Conservation (phyloP, 2,113 vertebrate species). For the rat (Rattus norvegicus) region GRCr8 NC_086023.1:49800001-49800500, state of each 20-base stretch:
- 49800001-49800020: not conserved
- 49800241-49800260: not conserved
- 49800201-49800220: not conserved
- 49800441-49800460: not conserved
- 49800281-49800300: not conserved
- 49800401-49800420: not conserved
- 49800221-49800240: not conserved
- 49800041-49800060: not conserved
- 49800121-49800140: not conserved
- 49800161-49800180: not conserved
- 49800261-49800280: not conserved
- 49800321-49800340: not conserved
- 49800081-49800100: too few relatives aligned
- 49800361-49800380: not conserved
- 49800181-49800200: too few relatives aligned
- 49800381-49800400: not conserved
- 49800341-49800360: too few relatives aligned
- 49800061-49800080: not conserved
- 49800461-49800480: not conserved
- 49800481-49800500: not conserved
- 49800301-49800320: not conserved
- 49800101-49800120: too few relatives aligned
- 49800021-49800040: not conserved
- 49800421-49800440: not conserved
- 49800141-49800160: too few relatives aligned